These are phyloP conservation scores for Whitmania pigra DNA, from an alignment of 1,140 invertebrate species.

Conservation along the genomic window DNA sequence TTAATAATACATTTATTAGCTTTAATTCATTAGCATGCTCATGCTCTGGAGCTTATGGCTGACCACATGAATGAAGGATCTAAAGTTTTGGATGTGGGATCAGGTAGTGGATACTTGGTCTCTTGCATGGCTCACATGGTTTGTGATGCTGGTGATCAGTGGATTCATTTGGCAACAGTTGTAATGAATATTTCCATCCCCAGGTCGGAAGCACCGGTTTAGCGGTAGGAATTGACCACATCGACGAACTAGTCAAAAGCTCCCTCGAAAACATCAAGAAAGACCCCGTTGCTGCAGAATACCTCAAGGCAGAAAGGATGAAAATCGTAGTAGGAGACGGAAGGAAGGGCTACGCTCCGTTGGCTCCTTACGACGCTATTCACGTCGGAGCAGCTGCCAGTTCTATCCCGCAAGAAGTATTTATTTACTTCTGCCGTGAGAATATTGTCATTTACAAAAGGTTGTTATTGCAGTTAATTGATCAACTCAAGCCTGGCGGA, in stretches of 20 bases:
- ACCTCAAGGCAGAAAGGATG: constrained; percentile 34
- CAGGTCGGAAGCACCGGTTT: constrained; percentile 58
- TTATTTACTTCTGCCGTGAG: not conserved
- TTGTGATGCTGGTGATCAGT: constrained; percentile 10
- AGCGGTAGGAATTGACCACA: constrained; percentile 83
- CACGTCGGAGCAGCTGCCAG: constrained; percentile 84
- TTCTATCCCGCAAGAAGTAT: constrained; percentile 57
- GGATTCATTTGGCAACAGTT: not conserved
- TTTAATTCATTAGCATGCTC: constrained; percentile 57
- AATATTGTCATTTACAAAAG: not conserved
- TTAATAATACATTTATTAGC: not conserved
- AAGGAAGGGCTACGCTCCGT: constrained; percentile 55
- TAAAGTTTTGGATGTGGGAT: constrained; percentile 81
- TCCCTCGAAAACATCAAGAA: constrained; percentile 64
- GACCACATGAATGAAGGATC: constrained; percentile 63
- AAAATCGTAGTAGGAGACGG: constrained; percentile 62
- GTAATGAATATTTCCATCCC: not conserved
- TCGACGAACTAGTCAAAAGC: constrained; percentile 63
- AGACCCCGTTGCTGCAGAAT: constrained; percentile 49
- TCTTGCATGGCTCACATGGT: constrained; percentile 85
- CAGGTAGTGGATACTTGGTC: constrained; percentile 85
- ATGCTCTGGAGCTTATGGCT: constrained; percentile 75
- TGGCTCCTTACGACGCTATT: constrained; percentile 76
- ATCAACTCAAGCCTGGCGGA: constrained; percentile 67
- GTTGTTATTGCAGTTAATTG: constrained; percentile 46